Evolutionary conservation across 2,113 vertebrate genomes (phyloP).

Genomic region (Psettodes erumei): DNA sequence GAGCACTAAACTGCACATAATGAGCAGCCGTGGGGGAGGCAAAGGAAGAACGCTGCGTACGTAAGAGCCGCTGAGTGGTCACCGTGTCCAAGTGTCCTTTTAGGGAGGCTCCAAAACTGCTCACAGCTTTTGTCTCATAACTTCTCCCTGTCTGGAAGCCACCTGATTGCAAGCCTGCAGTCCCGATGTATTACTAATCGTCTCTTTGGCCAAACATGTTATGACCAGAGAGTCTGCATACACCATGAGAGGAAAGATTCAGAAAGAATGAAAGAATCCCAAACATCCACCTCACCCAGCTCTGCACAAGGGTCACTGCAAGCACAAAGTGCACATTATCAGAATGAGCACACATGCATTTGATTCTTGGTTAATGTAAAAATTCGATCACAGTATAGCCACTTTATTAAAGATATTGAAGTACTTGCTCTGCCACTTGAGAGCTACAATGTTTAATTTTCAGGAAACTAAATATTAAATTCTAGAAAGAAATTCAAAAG

Average conservation of each 20-base stretch:
- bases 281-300: slow-evolving; percentile 48
- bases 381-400: too few relatives aligned
- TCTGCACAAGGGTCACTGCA: slow-evolving; percentile 14
- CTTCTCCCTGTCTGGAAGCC: slow-evolving; percentile 46
- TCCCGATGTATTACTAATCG: slow-evolving; percentile 47
- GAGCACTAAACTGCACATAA: slow-evolving; percentile 51
- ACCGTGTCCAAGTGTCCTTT: slow-evolving; percentile 19
- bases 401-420: too few relatives aligned
- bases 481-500: slow-evolving; percentile 26
- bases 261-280: slow-evolving; percentile 55
- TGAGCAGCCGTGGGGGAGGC: slow-evolving; percentile 32
- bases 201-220: slow-evolving; percentile 43
- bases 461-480: not conserved
- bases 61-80: slow-evolving; percentile 14
- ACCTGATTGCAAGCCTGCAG: slow-evolving; percentile 46
- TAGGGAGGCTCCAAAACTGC: slow-evolving; percentile 42
- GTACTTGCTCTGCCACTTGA: too few relatives aligned
- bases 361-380: too few relatives aligned
- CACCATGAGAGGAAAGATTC: slow-evolving; percentile 1
- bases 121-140: slow-evolving; percentile 47
- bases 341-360: not conserved
- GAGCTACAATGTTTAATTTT: not conserved
- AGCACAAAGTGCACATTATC: slow-evolving; percentile 28
- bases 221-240: slow-evolving; percentile 21
- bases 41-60: not conserved